phyloP scores from a whole-genome alignment of 2,113 vertebrate genomes.

The Coptodon rendalli region DNA sequence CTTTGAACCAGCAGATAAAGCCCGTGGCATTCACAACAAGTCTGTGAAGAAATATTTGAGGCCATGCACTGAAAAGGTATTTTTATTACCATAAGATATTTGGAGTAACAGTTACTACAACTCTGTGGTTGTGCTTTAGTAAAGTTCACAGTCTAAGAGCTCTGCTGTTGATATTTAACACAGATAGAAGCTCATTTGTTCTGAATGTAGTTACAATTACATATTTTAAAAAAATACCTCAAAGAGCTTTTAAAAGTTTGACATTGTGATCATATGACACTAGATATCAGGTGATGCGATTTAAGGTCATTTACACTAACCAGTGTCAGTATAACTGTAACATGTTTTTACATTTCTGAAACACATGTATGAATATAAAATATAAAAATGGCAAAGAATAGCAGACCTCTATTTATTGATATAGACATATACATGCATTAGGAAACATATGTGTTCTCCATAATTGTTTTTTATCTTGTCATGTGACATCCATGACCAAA shows the following conservation, averaged over 20 bases:
- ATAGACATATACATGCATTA: fast-evolving
- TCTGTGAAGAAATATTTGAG: not conserved
- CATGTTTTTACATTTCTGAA: not conserved
- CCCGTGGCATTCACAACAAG: fast-evolving
- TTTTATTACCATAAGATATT: not conserved
- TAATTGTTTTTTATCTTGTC: not conserved
- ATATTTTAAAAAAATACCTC: not conserved
- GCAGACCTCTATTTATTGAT: not conserved
- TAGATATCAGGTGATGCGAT: not conserved
- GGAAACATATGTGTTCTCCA: fast-evolving
- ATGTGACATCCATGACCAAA: not conserved
- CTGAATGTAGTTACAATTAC: not conserved
- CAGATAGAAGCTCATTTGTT: not conserved
- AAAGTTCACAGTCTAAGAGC: not conserved
- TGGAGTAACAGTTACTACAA: not conserved
- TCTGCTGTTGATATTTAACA: not conserved
- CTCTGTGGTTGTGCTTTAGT: not conserved
- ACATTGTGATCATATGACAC: not conserved
- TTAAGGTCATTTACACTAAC: not conserved
- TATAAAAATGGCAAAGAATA: not conserved
- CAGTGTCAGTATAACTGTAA: not conserved
- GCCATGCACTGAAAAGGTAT: not conserved
- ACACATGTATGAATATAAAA: not conserved
- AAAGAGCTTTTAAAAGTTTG: not conserved
- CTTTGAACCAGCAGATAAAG: not conserved